Conservation (phyloP, 2,113 vertebrate genomes). For the Equus quagga region DNA sequence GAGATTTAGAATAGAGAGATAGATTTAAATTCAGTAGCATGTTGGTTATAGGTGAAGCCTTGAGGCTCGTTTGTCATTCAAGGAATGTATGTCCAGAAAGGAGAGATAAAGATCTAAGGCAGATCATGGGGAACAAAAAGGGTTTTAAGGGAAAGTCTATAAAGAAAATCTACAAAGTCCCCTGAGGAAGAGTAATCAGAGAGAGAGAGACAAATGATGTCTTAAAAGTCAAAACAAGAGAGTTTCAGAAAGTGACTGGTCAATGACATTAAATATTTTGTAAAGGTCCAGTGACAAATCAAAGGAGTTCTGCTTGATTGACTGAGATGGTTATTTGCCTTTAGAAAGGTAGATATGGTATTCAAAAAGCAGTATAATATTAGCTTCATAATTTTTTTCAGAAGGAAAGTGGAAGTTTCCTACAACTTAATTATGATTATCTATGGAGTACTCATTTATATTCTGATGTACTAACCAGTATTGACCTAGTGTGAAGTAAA, state of each 20-base stretch:
- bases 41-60: not conserved
- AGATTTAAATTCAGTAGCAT: not conserved
- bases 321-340: constrained; percentile 5
- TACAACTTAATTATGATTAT: not conserved
- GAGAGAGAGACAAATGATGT: not conserved
- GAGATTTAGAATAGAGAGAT: not conserved
- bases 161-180: not conserved
- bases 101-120: not conserved
- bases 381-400: constrained; percentile 6
- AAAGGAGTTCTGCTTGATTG: not conserved
- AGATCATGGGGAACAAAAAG: not conserved
- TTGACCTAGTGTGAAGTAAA: not conserved
- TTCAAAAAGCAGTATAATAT: constrained; percentile 14
- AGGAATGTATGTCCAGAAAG: not conserved
- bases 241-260: not conserved
- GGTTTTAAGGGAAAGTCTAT: not conserved
- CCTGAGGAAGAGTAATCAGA: not conserved
- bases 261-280: constrained; percentile 7
- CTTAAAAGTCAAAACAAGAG: not conserved
- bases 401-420: not conserved
- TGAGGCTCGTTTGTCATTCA: not conserved
- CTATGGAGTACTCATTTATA: not conserved
- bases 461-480: not conserved
- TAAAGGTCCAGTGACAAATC: not conserved
- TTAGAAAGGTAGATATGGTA: constrained; percentile 1